Evolutionary conservation across 2,797 vertebrate genomes (phyloP).

Genomic region (Florisuga fusca): DNA sequence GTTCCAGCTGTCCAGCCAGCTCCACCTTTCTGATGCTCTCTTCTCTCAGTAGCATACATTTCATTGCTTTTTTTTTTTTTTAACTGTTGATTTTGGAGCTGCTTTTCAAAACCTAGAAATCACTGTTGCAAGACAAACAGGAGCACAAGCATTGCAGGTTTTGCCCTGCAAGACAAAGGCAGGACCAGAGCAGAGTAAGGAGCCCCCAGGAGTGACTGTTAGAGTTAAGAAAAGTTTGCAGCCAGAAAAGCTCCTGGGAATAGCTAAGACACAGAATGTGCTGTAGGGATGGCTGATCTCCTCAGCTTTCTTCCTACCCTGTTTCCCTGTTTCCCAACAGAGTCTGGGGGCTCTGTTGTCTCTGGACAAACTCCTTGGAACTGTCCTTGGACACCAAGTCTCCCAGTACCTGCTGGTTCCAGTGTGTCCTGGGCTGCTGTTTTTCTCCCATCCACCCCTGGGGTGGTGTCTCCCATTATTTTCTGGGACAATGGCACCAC

Average conservation of each 20-base stretch:
- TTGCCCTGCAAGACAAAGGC: background rate
- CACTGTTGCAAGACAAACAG: background rate
- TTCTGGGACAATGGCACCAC: background rate
- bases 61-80: background rate
- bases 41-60: background rate
- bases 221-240: background rate
- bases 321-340: too few species aligned
- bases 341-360: background rate
- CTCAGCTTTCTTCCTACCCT: background rate
- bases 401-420: background rate
- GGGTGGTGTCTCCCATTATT: background rate
- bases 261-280: background rate
- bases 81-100: background rate
- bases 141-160: background rate
- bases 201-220: rapidly evolving
- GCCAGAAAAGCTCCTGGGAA: background rate
- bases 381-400: rapidly evolving
- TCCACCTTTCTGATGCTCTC: background rate
- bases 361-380: rapidly evolving
- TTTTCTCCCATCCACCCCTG: background rate
- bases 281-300: too few species aligned
- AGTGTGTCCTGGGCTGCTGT: background rate
- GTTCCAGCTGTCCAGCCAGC: background rate
- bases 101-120: background rate
- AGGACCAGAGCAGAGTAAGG: background rate